Conservation (phyloP, 2,113 vertebrate genomes). For the Carollia perspicillata region DNA sequence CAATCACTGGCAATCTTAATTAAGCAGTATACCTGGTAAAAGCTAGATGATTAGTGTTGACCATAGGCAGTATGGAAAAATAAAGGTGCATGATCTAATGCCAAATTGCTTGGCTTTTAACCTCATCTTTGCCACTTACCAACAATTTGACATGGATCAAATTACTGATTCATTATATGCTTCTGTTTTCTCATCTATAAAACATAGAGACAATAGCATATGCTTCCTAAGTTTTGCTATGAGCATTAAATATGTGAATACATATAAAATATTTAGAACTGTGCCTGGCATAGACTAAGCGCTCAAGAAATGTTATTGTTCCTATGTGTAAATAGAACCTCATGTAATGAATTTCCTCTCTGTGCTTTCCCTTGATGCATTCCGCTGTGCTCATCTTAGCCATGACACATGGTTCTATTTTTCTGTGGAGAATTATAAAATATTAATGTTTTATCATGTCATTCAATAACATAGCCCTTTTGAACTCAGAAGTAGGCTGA, state of each 20-base stretch:
- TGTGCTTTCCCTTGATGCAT: background rate
- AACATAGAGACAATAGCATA: background rate
- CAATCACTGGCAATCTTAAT: background rate
- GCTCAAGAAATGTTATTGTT: background rate
- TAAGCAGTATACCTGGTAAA: background rate
- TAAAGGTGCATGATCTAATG: background rate
- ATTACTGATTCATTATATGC: background rate
- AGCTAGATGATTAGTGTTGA: background rate
- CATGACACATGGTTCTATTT: background rate
- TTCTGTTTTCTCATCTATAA: background rate
- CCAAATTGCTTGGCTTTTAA: background rate
- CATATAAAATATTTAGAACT: background rate
- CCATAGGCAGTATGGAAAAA: background rate
- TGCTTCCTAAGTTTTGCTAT: background rate
- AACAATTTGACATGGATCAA: background rate
- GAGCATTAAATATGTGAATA: background rate
- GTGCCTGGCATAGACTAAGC: background rate
- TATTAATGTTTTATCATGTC: background rate
- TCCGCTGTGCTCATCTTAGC: background rate
- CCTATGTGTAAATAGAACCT: background rate
- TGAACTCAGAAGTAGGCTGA: background rate
- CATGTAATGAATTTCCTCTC: background rate
- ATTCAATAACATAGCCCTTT: background rate
- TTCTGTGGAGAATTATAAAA: background rate
- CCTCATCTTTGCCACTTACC: background rate